Evolutionary conservation across 2,113 vertebrate species (phyloP).

Genomic region (Entomyzon cyanotis): DNA sequence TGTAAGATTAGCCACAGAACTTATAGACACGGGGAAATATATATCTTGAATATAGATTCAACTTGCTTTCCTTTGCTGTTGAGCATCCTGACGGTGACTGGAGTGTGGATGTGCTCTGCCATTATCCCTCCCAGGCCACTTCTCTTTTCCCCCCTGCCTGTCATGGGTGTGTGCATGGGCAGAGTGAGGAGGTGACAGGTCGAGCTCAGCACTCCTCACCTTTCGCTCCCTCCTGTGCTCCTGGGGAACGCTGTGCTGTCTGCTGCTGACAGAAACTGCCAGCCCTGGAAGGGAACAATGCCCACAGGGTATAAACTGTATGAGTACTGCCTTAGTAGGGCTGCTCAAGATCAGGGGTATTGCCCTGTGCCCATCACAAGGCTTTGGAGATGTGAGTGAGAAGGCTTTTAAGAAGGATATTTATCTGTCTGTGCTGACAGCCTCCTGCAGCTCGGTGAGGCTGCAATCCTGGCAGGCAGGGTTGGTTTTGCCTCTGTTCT

Average conservation of each 20-base stretch:
- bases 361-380: background rate
- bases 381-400: background rate
- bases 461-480: background rate
- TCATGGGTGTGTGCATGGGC: accelerated
- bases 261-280: background rate
- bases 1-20: background rate
- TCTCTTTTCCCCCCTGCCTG: accelerated
- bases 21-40: background rate
- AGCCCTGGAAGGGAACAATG: background rate
- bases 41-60: background rate
- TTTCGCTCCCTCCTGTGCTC: background rate
- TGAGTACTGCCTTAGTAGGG: background rate
- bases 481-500: accelerated
- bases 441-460: accelerated
- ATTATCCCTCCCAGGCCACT: background rate
- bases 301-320: background rate
- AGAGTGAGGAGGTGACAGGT: background rate
- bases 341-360: background rate
- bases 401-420: background rate
- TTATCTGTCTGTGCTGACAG: background rate
- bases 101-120: background rate
- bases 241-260: background rate
- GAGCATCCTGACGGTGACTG: background rate
- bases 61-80: background rate
- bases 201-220: background rate